Base-by-base conservation (phyloP, 2,797 vertebrate genomes). In the Arctocebus calabarensis region DNA sequence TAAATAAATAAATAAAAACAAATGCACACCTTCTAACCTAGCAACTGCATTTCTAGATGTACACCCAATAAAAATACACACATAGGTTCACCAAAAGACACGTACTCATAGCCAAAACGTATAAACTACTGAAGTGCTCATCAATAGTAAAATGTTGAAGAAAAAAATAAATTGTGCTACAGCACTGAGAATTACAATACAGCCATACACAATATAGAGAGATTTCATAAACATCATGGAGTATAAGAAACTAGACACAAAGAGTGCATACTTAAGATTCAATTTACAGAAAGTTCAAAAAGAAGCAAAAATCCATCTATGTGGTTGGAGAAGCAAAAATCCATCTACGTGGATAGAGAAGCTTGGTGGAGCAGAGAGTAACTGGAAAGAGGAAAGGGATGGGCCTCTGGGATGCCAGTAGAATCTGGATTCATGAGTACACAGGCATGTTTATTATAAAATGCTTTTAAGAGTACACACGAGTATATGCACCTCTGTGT, bases 341-440 rank as follows among this genome's bases (percentile, higher is more conserved):
- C 62, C n/a, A 43, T 8, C 71, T 57, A 59, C 11, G 4, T 3
- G 20, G 20, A 62, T 68, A 74, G 34, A 59, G 59, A 25, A 37
- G 32, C n/a, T 43, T 43, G 4, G 9, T 29, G 45, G n/a, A 37
- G 32, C 3, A 19, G 34, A 52, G 73, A 66, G 57, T 20, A 29
- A n/a, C 48, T 32, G 37, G 6, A 14, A 52, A 1, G 16, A 6
- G 29, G 4, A 0, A 29, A 19, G 45, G 52, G 62, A 1, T 1
- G 10, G 34, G 40, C 48, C 61, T 78, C 77, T 37, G 34, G 29
- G 64, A 22, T 1, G 22, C 37, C 2, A 4, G n/a, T 8, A 11
- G 25, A 14, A 22, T 45, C 71, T 90, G 85, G 27, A 48, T 57
- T 32, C 37, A 29, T 5, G 25, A 79, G n/a, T 52, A 32, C 40